phyloP scores from a whole-genome alignment of 2,888 invertebrate species.

The Bembecia ichneumoniformis region DNA sequence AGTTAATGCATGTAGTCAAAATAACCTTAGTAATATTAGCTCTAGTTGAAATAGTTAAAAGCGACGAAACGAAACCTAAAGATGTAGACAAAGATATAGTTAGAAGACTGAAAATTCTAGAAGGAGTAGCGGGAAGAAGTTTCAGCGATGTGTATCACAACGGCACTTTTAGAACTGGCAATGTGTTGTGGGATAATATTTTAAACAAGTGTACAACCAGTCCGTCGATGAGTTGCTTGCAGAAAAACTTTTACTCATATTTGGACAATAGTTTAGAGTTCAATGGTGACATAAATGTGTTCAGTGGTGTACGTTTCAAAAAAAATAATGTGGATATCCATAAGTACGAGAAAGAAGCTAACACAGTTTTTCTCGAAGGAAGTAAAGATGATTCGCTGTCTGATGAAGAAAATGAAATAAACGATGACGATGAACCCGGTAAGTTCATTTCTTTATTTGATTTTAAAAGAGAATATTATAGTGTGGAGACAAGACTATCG shows the following conservation, averaged over 20 bases:
- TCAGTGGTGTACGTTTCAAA: constrained; percentile 75
- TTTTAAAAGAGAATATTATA: no score
- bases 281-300: constrained; percentile 76
- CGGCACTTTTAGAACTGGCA: constrained; percentile 71
- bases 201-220: constrained; percentile 78
- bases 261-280: constrained; percentile 77
- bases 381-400: constrained; percentile 37
- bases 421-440: constrained; percentile 53
- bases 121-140: constrained; percentile 44
- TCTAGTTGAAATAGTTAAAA: constrained; percentile 25
- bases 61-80: constrained; percentile 25
- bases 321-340: constrained; percentile 75
- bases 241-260: constrained; percentile 82
- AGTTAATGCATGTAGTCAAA: constrained; percentile 21
- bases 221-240: constrained; percentile 81
- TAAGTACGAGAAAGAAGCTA: constrained; percentile 68
- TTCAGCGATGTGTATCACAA: constrained; percentile 54
- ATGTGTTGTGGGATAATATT: constrained; percentile 81
- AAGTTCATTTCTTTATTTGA: constrained; percentile 9
- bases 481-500: no score
- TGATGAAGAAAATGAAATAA: constrained; percentile 52
- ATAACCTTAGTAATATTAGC: constrained; percentile 32
- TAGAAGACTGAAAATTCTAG: constrained; percentile 42
- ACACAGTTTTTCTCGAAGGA: constrained; percentile 58
- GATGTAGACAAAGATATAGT: constrained; percentile 30